Evolutionary conservation across 2,888 invertebrate genomes (phyloP), one percentile per base, ranked within the genome.

Genomic region (Cheilosia vulpina): DNA sequence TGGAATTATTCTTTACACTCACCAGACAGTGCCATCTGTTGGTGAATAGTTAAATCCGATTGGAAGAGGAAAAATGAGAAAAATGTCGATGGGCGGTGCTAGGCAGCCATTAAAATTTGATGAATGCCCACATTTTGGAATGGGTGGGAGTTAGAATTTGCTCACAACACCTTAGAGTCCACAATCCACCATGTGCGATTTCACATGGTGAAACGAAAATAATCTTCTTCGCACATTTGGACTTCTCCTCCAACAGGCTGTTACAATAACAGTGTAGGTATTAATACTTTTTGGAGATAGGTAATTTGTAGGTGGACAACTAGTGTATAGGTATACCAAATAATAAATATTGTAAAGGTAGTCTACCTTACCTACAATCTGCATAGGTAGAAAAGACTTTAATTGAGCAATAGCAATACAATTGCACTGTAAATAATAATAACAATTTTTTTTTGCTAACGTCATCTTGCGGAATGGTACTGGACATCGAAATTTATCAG

Each of bases 41-140:
- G 31, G 13, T 0, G 1, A 24, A 50, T 63, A 65, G 77, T 2
- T 2, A 3, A 57, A 84, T 13, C 6, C 2, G 4, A 2, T 6
- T 9, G 4, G 11, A 7, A 15, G 24, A 17, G 9, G 62, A 52
- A 87, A 87, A 87, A 65, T 27, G 72, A 85, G 55, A 55, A 63
- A 82, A 52, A 24, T 21, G 47, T 62, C 62, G 7, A 65, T 76
- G 80, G 89, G 88, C 80, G 88, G 88, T 76, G 88, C 88, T 83
- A 88, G 88, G 77, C 89, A 85, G 89, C 89, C 89, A 89, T 89
- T 89, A 89, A 89, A 88, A 87, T 87, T 88, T 88, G 88, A 88
- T 88, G 85, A 87, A 88, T 88, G 81, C 78, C 76, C 80, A 80
- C 85, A 80, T 66, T 57, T 60, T 43, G 73, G 87, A 68, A 68